These are phyloP conservation scores for Ricordea florida DNA, from an alignment of 92 coral and sea anemone species.

Conservation along the genomic window DNA sequence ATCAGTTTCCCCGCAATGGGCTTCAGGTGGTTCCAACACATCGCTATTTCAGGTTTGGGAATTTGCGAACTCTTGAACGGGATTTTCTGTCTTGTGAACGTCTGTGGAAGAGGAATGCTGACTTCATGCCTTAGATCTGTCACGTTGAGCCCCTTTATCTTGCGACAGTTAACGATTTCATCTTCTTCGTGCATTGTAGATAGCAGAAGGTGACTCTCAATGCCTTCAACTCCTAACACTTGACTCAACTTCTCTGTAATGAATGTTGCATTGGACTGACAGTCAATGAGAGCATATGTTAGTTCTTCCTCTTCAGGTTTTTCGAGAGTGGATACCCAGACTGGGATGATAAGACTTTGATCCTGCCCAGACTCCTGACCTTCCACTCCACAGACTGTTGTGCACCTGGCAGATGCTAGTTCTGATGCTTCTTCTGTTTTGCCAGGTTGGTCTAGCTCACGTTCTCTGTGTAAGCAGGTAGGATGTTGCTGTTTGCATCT, in stretches of 20 bases:
- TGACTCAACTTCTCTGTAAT: conserved; percentile 35
- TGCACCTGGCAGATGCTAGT: too few species aligned
- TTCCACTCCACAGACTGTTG: conserved; percentile 20
- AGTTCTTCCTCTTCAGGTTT: conserved; percentile 12
- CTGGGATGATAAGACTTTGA: conserved; percentile 46
- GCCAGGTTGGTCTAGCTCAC: conserved; percentile 30
- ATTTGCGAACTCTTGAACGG: conserved; percentile 52
- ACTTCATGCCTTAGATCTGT: conserved; percentile 21
- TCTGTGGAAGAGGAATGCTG: conserved; percentile 22
- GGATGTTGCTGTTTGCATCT: conserved; percentile 37
- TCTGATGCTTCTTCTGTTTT: too few species aligned
- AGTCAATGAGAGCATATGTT: conserved; percentile 57
- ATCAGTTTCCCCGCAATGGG: conserved; percentile 38
- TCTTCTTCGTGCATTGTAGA: conserved; percentile 60
- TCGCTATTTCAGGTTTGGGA: conserved; percentile 59
- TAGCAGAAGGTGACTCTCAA: conserved; percentile 41
- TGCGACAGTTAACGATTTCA: conserved; percentile 30
- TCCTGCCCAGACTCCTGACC: conserved; percentile 50
- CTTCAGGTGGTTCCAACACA: conserved; percentile 42
- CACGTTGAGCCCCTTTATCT: conserved; percentile 35
- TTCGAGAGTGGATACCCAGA: conserved; percentile 24
- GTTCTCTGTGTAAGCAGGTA: conserved; percentile 44
- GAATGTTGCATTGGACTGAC: conserved; percentile 61
- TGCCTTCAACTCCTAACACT: conserved; percentile 31
- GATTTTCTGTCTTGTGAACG: conserved; percentile 29